Base-by-base conservation (phyloP, 1,140 invertebrate species). In the Drosophila parabipectinata region DNA sequence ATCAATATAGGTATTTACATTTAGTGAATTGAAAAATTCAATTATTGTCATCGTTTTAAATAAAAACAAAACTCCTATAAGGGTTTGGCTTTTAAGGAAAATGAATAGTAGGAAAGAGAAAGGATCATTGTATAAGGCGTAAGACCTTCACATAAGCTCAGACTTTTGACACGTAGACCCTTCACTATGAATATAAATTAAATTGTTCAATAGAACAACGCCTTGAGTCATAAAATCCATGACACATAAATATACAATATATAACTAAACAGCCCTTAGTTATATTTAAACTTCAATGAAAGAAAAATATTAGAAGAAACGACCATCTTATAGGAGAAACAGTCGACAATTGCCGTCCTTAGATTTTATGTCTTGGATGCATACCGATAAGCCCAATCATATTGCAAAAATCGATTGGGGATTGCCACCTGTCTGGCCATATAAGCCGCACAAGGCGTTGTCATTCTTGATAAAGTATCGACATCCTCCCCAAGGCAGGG, bases 341-440 rank as follows among this genome's bases (percentile, higher is more conserved):
- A 3, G 12, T 37, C 10, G 34, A 37, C 34, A 37, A 32, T 32
- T 32, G 32, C 39, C 39, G 12, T 41, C 14, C 39, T 41, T 41
- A 14, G 12, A 12, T 44, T 44, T 44, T 44, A 15, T 44, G 41
- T 44, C 10, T n/a, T 12, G 12, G 34, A 37, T 37, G 34, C 34
- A 37, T n/a, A 37, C 10, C 10, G 34, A 37, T 37, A 37, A 37
- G 34, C 34, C 34, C 34, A 37, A 37, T 37, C 34, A 37, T 37
- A 37, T 37, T 37, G 34, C 34, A 37, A 37, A 37, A 44, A 44
- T 44, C 41, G 41, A 44, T 15, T 44, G 34, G 10, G 34, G 10
- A 44, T 44, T 44, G 3, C 32, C 44, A 24, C 15, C 56, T 59
- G 45, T 10, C 56, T 52, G 56, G 45, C 26, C 3, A 61, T 51